Evolutionary conservation across 2,113 vertebrate species (phyloP).

Genomic region (Ptilorrhoa leucosticta): DNA sequence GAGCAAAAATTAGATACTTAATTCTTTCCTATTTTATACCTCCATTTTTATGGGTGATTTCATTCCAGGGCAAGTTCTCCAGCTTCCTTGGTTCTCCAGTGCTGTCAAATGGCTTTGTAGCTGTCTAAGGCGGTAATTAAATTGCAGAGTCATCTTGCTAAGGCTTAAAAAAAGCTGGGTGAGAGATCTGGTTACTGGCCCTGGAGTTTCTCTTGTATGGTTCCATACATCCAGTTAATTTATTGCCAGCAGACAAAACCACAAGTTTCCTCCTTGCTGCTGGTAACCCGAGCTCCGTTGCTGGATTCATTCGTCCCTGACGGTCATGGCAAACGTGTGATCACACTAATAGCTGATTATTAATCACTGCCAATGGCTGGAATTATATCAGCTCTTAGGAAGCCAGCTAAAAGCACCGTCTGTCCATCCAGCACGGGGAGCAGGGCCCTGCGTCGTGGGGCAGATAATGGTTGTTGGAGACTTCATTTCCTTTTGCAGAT

Average conservation of each 20-base stretch:
- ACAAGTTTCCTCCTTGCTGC: neutral
- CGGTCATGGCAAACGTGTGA: neutral
- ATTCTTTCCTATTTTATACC: neutral
- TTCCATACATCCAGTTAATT: neutral
- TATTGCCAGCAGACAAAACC: neutral
- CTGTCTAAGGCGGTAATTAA: neutral
- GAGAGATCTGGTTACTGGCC: constrained; percentile 1
- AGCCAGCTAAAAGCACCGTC: neutral
- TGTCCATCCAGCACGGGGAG: neutral
- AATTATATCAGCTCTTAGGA: neutral
- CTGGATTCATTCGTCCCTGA: neutral
- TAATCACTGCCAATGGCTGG: neutral
- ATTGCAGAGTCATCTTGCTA: constrained; percentile 12
- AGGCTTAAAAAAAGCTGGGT: neutral
- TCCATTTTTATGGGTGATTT: neutral
- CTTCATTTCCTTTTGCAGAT: neutral
- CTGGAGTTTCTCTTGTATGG: neutral
- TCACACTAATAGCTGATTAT: neutral
- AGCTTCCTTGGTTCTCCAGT: neutral
- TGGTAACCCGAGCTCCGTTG: neutral
- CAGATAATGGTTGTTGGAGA: neutral
- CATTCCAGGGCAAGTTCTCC: neutral
- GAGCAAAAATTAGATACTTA: neutral
- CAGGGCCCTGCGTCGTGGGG: neutral
- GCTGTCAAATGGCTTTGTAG: neutral